Evolutionary conservation across 1,140 invertebrate genomes (phyloP).

Genomic region (Drosophila bipectinata): DNA sequence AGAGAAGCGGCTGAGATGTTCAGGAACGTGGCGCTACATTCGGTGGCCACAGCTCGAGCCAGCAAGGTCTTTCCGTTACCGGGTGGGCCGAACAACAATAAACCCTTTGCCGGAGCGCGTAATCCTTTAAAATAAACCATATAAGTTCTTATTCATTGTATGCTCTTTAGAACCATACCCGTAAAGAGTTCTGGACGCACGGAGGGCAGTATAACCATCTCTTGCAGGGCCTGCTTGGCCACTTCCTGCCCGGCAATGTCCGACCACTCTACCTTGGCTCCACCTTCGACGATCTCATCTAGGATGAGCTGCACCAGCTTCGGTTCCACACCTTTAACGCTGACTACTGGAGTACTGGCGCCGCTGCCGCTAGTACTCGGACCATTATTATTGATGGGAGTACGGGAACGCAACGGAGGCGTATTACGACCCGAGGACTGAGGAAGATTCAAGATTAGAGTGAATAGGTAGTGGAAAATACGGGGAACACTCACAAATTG

Average conservation of each 20-base stretch:
- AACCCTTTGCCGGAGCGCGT: slow-evolving; percentile 93
- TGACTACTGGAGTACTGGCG: slow-evolving; percentile 84
- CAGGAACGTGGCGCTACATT: slow-evolving; percentile 97
- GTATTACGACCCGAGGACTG: slow-evolving; percentile 85
- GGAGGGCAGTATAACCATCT: slow-evolving; percentile 98
- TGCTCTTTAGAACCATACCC: slow-evolving; percentile 86
- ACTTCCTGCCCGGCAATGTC: slow-evolving; percentile 96
- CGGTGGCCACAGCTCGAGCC: slow-evolving; percentile 95
- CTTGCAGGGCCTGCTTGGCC: slow-evolving; percentile 97
- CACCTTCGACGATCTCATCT: slow-evolving; percentile 90
- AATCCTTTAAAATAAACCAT: slow-evolving; percentile 44
- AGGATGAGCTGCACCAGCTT: slow-evolving; percentile 93
- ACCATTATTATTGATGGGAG: slow-evolving; percentile 76
- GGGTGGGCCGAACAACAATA: slow-evolving; percentile 97
- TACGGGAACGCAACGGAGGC: slow-evolving; percentile 77
- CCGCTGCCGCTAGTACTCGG: slow-evolving; percentile 84
- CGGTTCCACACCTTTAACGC: slow-evolving; percentile 92
- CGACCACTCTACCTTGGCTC: slow-evolving; percentile 94
- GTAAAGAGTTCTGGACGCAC: slow-evolving; percentile 98
- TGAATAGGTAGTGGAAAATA: not conserved
- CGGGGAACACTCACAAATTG: slow-evolving; percentile 87
- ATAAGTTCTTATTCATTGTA: slow-evolving; percentile 11
- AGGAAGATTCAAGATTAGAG: not conserved
- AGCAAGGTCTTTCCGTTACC: slow-evolving; percentile 94
- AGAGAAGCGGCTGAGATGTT: slow-evolving; percentile 98